Evolutionary conservation across 1,140 invertebrate species (phyloP), one percentile per base, ranked within the genome.

Genomic region (Atta texana): DNA sequence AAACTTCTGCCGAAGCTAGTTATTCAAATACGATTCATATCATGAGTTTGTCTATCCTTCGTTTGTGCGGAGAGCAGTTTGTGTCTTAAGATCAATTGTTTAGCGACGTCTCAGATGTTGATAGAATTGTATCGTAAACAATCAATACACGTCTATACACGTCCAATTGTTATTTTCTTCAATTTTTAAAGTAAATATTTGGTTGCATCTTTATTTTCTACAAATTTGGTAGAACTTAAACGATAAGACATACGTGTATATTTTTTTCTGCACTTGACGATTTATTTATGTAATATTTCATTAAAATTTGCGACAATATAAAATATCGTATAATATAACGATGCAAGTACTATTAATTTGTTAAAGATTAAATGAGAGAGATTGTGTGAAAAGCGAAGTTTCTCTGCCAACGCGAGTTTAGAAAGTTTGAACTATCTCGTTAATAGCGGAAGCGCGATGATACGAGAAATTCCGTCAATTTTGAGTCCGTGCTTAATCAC

Each of bases 401-500:
- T 74, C 24, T 44, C 55, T 28, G 8, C n/a, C 10, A 28, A 21
- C 31, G 49, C 21, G 24, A 75, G 55, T 31, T 84, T 57, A 16
- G 80, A 12, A 84, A 84, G 69, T 84, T 84, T 61, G 39, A 8
- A 84, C 69, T 74, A 84, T 84, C 69, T 63, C 69, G 57, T 61
- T 84, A 61, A 84, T 84, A 57, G 69, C 69, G 24, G n/a, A 61
- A 68, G 80, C 24, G 77, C 51, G 12, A 16, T 71, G 80, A 84
- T 84, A 84, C 69, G 80, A 63, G 69, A 84, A 74, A 84, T 84
- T 74, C 28, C 24, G 69, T 84, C 80, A 84, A 74, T 75, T 75
- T 74, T 44, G 80, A 75, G n/a, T 34, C 18, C 12, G 31, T 55
- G 12, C 2, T 84, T 75, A 84, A 84, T 84, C 80, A 75, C 14